Evolutionary conservation across 2,888 invertebrate species (phyloP), one percentile per base, ranked within the genome.

Genomic region (Orchesella flavescens): DNA sequence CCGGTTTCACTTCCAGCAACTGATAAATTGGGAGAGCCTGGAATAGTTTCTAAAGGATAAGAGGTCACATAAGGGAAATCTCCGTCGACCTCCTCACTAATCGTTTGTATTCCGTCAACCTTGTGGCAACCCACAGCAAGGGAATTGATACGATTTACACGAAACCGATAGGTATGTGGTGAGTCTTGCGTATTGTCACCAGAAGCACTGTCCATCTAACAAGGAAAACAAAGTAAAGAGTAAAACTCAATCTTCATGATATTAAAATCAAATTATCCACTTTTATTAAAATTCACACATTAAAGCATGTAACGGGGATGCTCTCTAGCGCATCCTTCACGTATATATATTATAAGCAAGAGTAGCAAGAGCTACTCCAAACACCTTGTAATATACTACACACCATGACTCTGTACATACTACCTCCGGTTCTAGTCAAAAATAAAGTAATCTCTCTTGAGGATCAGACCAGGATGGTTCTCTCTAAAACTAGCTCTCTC

Each of bases 61-160:
- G 84, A 24, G 7, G 80, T 84, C n/a, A 84, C 75, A 44, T 80
- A 84, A 10, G 80, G 65, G 0, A 46, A 15, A 9, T 46, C 43
- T 15, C 66, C 77, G 24, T 68, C 34, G 44, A 46, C 80, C 13
- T 66, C 57, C 44, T 79, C 69, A 9, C 34, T 53, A 0, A 55
- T 68, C 15, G 49, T 59, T 7, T 66, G 59, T 2, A 66, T 53
- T 7, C 44, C 23, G 34, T 46, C 44, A n/a, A n/a, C 34, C 12
- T 76, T 85, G 72, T 87, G 87, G 71, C 84, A 84, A 13, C 87
- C 87, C 9, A 80, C 84, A 12, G 78, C 85, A 10, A 86, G 15
- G 7, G 88, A 88, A 78, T 87, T 86, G 57, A 88, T 76, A 7
- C 88, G 85, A 76, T 88, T 78, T 15, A 88, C 87, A 57, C 87